Evolutionary conservation across 2,888 invertebrate species (phyloP), one percentile per base, ranked within the genome.

Genomic region (Philopedon plagiatum): DNA sequence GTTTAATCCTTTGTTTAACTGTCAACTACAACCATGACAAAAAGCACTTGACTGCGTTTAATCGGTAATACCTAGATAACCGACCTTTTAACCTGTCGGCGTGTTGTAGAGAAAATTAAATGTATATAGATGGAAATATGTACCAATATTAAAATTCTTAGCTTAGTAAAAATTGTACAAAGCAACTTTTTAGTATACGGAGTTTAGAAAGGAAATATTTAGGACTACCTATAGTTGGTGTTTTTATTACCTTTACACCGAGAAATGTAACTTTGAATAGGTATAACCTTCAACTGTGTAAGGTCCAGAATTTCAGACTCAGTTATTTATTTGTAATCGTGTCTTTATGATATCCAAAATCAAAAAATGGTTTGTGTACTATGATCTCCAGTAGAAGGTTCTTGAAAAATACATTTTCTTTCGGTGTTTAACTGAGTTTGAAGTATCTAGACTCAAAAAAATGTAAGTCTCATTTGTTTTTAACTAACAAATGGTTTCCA

Each of bases 101-200:
- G n/a, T 34, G 18, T 63, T 51, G 18, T 51, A 34, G 63, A 15
- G 7, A 51, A 51, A 63, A 63, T n/a, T 63, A 19, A 54, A 37
- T 63, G 63, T 63, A 63, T 51, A 63, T 63, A 63, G 39, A 51
- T 51, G 63, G 51, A 63, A 54, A 63, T 51, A 63, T 54, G 63
- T 63, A 63, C 63, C 63, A 51, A 51, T 51, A 51, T 49, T 39
- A 63, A 63, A 21, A 44, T 34, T 44, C n/a, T 37, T 67, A 67
- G 67, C 34, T 39, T 60, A 60, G 26, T 34, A 23, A 76, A 78
- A 79, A 79, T 80, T 81, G 80, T 81, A 80, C 79, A 80, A 79
- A 80, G 78, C 78, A 78, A 80, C 77, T 76, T 75, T 79, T 79
- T 80, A 80, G 81, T 81, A 80, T 81, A 81, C 81, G 80, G 80